phyloP scores from a whole-genome alignment of 1,140 invertebrate genomes.

The Pinna nobilis region DNA sequence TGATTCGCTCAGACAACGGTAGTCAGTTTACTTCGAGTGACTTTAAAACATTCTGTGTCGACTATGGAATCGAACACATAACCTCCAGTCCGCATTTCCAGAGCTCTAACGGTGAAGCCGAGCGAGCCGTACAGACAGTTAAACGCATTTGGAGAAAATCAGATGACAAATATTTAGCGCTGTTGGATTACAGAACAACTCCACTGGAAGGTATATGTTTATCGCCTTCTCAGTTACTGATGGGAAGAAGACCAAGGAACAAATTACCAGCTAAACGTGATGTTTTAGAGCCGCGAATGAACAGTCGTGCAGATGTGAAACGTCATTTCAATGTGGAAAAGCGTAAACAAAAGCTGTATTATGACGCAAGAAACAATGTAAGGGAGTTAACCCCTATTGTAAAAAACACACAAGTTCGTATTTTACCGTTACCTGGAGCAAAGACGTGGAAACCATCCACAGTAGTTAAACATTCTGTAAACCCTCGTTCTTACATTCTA shows the following conservation, averaged over 20 bases:
- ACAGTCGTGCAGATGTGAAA: slow-evolving; percentile 26
- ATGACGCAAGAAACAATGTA: slow-evolving; percentile 28
- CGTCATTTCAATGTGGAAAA: slow-evolving; percentile 29
- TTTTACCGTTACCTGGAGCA: not conserved
- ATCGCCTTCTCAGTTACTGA: slow-evolving; percentile 49
- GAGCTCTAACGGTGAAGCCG: slow-evolving; percentile 45
- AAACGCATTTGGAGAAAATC: slow-evolving; percentile 33
- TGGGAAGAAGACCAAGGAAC: slow-evolving; percentile 47
- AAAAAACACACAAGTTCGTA: not conserved
- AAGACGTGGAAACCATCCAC: slow-evolving; percentile 19
- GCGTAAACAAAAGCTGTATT: slow-evolving; percentile 33
- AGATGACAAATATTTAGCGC: slow-evolving; percentile 32
- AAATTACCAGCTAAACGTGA: slow-evolving; percentile 27
- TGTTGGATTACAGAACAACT: slow-evolving; percentile 46
- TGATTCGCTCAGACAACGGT: too few relatives aligned
- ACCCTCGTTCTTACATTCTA: slow-evolving; percentile 38
- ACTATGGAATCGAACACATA: slow-evolving; percentile 40
- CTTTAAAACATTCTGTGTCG: slow-evolving; percentile 53
- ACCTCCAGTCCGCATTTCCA: slow-evolving; percentile 51
- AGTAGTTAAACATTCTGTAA: slow-evolving; percentile 17
- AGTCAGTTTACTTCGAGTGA: slow-evolving; percentile 70
- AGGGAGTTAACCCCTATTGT: slow-evolving; percentile 5
- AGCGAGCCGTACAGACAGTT: slow-evolving; percentile 50
- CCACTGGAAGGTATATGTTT: slow-evolving; percentile 40
- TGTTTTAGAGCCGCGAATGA: slow-evolving; percentile 34